Conservation (phyloP, 2,888 invertebrate genomes). For the Ctenicera cuprea region DNA sequence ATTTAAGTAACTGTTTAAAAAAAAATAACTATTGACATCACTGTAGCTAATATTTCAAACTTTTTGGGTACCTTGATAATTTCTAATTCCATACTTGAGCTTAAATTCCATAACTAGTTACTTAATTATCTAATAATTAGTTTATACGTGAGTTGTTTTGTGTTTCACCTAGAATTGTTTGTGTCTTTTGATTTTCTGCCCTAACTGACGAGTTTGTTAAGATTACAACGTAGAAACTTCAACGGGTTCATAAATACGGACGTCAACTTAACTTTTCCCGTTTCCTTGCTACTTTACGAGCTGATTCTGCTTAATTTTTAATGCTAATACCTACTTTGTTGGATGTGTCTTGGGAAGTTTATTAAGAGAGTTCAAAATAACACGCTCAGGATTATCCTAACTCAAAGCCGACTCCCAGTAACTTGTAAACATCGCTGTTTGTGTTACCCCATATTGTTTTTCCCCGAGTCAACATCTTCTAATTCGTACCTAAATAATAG, state of each 20-base stretch:
- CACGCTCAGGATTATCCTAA: conserved; percentile 21
- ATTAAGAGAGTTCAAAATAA: conserved; percentile 28
- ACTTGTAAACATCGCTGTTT: not conserved
- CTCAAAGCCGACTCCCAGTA: not conserved
- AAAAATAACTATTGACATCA: no score
- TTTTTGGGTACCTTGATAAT: no score
- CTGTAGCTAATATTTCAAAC: no score
- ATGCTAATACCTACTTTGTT: conserved; percentile 29
- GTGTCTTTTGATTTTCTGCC: not conserved
- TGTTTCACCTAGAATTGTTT: no score
- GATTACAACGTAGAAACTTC: conserved; percentile 35
- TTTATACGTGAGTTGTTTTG: no score
- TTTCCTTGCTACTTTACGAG: conserved; percentile 33
- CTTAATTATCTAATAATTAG: no score
- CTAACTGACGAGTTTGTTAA: conserved; percentile 20
- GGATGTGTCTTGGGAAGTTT: conserved; percentile 28
- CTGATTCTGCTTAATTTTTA: conserved; percentile 35
- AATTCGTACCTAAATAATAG: no score
- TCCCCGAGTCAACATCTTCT: no score
- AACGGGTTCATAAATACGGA: conserved; percentile 33
- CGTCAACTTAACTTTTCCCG: conserved; percentile 38
- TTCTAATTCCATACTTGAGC: no score
- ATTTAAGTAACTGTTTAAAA: no score
- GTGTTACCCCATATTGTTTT: not conserved
- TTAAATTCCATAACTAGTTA: no score